A percentile compares a stretch with the other conserved stretches of the same genome.
These are phyloP conservation scores for Aradus depressus DNA, from an alignment of 2,888 invertebrate species.

Conservation along the genomic window DNA sequence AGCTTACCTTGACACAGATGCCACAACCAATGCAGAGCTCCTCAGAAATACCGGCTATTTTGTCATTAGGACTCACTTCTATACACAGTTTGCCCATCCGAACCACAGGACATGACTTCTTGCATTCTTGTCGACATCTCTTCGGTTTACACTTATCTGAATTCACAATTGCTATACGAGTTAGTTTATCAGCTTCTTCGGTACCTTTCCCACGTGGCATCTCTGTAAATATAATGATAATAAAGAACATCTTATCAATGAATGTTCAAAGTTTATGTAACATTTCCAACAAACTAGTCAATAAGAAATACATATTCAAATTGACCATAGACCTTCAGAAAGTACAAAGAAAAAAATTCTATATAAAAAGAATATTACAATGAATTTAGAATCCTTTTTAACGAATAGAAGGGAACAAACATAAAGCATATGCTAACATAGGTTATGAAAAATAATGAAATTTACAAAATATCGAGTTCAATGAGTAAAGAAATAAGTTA, in stretches of 20 bases:
- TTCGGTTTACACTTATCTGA: conserved; percentile 98
- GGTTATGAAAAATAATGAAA: neutral
- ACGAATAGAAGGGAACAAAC: neutral
- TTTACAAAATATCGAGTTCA: neutral
- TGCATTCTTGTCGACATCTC: conserved; percentile 96
- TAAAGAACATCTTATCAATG: neutral
- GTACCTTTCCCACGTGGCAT: conserved; percentile 45
- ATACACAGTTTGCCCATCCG: conserved; percentile 99
- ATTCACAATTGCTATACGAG: conserved; percentile 95
- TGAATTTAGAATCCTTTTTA: neutral
- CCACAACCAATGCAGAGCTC: conserved; percentile 98
- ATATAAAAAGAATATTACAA: neutral
- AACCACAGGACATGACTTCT: conserved; percentile 96
- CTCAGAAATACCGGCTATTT: conserved; percentile 94
- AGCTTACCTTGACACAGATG: conserved; percentile 89
- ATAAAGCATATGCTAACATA: conserved; percentile 3
- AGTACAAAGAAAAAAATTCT: too few relatives aligned
- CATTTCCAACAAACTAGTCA: neutral
- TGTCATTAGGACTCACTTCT: conserved; percentile 89
- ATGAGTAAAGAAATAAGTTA: too few relatives aligned
- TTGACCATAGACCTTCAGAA: neutral
- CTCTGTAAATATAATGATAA: neutral
- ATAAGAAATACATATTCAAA: neutral
- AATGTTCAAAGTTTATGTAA: too few relatives aligned
- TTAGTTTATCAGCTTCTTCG: conserved; percentile 85